These are phyloP conservation scores for Romanogobio albipinnatus DNA, from an alignment of 2,113 vertebrate genomes.

Conservation along the genomic window DNA sequence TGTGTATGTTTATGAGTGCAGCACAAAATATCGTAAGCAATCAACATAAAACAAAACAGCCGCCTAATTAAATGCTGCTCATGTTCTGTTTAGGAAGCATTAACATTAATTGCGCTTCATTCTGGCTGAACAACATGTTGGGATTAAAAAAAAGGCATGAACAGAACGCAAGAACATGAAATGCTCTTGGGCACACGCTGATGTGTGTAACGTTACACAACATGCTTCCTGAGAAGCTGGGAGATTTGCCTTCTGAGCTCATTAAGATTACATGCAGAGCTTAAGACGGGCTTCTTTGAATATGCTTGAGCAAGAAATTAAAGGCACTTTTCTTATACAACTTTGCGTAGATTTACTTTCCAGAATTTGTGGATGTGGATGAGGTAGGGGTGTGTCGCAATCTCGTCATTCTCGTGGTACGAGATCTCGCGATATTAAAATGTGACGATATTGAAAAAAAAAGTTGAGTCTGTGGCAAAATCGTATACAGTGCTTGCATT, in stretches of 20 bases:
- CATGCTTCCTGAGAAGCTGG: constrained; percentile 16
- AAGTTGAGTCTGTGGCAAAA: too few relatives aligned
- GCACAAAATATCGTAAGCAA: neutral
- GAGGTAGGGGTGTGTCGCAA: too few relatives aligned
- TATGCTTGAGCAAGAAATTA: neutral
- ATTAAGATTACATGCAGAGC: constrained; percentile 34
- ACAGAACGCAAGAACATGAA: neutral
- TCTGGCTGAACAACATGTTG: neutral
- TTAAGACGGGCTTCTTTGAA: neutral
- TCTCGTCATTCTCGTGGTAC: too few relatives aligned
- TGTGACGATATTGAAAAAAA: too few relatives aligned
- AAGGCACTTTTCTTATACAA: neutral
- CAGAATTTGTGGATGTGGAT: neutral
- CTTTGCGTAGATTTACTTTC: neutral
- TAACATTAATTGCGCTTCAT: neutral
- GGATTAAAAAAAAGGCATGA: neutral
- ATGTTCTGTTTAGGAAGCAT: constrained; percentile 13
- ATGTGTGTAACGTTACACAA: constrained; percentile 23
- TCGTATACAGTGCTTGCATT: too few relatives aligned
- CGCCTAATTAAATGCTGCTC: neutral
- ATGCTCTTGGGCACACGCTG: neutral
- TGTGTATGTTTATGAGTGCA: neutral
- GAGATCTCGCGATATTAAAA: too few relatives aligned
- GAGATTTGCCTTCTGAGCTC: constrained; percentile 42
- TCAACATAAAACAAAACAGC: neutral